Percentiles rank a stretch among this genome's conserved stretches.
These are phyloP conservation scores for Gallinago media DNA, from an alignment of 2,113 vertebrate species.

Conservation along the genomic window DNA sequence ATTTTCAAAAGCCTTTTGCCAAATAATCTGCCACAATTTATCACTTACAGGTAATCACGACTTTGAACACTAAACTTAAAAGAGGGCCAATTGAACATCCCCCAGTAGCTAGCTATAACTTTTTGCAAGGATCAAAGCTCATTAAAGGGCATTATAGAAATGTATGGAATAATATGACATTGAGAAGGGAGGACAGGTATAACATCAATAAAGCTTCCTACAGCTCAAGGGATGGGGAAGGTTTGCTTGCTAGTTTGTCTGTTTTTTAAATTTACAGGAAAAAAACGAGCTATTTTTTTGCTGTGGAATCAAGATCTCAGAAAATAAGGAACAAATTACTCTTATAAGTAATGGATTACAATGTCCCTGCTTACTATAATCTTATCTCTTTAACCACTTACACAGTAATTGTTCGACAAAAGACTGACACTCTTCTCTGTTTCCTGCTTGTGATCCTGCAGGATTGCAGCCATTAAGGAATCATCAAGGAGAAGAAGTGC, in stretches of 20 bases:
- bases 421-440: slow-evolving; percentile 15
- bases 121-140: not conserved
- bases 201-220: not conserved
- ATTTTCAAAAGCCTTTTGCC: not conserved
- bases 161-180: not conserved
- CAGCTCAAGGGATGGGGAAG: not conserved
- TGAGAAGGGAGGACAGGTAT: not conserved
- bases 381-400: slow-evolving; percentile 60
- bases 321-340: slow-evolving; percentile 35
- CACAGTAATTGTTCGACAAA: slow-evolving; percentile 28
- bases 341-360: slow-evolving; percentile 42
- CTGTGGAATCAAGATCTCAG: not conserved
- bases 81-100: not conserved
- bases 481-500: slow-evolving; percentile 30
- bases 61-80: not conserved
- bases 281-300: not conserved
- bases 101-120: not conserved
- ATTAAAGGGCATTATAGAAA: not conserved
- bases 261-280: not conserved
- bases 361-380: not conserved
- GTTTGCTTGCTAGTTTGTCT: not conserved
- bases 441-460: slow-evolving; percentile 34
- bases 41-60: not conserved
- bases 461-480: slow-evolving; percentile 44
- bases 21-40: not conserved